These are phyloP conservation scores for Hyperopisus bebe DNA, from an alignment of 2,113 vertebrate species.

Conservation along the genomic window DNA sequence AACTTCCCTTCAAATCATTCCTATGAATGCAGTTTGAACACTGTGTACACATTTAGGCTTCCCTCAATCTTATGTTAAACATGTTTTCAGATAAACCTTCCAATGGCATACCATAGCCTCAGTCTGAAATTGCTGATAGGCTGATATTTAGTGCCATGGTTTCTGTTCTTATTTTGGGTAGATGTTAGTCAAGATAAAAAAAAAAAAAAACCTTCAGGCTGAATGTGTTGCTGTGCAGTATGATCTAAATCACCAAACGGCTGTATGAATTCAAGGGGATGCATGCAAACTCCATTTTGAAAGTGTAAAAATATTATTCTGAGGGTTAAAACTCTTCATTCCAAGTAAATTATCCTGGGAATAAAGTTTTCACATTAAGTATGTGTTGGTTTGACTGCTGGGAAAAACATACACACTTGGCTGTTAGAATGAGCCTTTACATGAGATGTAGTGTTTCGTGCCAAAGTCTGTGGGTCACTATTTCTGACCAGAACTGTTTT, in stretches of 20 bases:
- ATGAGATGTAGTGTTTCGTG: neutral
- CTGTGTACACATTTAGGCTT: neutral
- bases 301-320: neutral
- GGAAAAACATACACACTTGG: neutral
- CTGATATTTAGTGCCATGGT: neutral
- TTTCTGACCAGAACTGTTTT: neutral
- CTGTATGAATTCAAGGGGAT: neutral
- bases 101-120: neutral
- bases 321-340: neutral
- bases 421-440: neutral
- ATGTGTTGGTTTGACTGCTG: neutral
- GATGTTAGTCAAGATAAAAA: neutral
- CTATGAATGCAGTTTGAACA: neutral
- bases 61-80: neutral
- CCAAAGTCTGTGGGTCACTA: neutral
- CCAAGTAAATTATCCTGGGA: neutral
- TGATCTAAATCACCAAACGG: neutral
- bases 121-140: neutral
- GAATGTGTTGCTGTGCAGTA: neutral
- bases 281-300: neutral
- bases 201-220: neutral
- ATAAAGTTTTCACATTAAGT: neutral
- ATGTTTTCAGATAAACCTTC: neutral
- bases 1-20: neutral
- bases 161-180: neutral